Percentiles rank a stretch among this genome's conserved stretches.
Conservation (phyloP, 2,797 vertebrate species). For the Silurus aristotelis region DNA sequence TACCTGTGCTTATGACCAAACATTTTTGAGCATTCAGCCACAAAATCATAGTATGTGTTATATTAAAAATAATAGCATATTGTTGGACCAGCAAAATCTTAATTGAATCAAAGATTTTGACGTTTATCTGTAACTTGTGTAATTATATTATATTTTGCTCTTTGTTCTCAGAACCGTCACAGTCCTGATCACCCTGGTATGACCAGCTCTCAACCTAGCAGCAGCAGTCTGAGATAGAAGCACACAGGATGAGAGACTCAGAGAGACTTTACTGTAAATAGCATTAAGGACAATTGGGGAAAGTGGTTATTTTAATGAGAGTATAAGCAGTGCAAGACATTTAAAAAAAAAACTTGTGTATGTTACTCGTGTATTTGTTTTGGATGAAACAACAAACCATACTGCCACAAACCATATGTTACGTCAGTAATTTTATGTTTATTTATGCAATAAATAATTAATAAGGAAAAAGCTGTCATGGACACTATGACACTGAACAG, state of each 20-base stretch:
- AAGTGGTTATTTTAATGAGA: not conserved
- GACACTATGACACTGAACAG: slow-evolving; percentile 5
- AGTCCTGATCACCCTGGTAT: slow-evolving; percentile 91
- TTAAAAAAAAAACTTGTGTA: too few species aligned
- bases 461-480: slow-evolving; percentile 6
- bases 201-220: slow-evolving; percentile 90
- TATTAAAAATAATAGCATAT: not conserved
- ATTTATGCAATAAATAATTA: slow-evolving; percentile 12
- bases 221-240: slow-evolving; percentile 88
- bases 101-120: not conserved
- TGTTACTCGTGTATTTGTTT: not conserved
- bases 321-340: not conserved
- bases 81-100: not conserved
- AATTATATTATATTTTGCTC: not conserved
- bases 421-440: not conserved
- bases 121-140: not conserved
- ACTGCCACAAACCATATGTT: not conserved
- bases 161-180: slow-evolving; percentile 83
- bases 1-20: not conserved
- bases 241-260: not conserved
- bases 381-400: not conserved
- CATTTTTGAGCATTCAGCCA: not conserved
- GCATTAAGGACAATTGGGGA: slow-evolving; percentile 15
- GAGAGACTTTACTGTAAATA: slow-evolving; percentile 26
- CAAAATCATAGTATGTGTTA: too few species aligned